Evolutionary conservation across 2,888 invertebrate genomes (phyloP).

Genomic region (Cephus nigrinus): DNA sequence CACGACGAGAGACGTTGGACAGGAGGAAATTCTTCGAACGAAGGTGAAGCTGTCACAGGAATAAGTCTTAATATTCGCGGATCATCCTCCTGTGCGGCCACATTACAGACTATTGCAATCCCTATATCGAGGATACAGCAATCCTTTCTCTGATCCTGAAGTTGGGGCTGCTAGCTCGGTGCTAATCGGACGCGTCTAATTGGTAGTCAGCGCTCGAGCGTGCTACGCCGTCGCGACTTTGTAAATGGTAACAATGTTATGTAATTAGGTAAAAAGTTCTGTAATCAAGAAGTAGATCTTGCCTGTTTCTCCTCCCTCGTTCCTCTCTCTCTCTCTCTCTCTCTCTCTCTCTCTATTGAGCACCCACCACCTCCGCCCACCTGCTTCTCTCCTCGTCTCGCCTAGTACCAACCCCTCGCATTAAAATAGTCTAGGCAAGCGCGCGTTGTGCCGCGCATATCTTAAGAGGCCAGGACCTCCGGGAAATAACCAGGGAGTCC

Average conservation of each 20-base stretch:
- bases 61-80: no score
- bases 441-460: slow-evolving; percentile 59
- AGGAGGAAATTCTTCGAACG: no score
- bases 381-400: slow-evolving; percentile 16
- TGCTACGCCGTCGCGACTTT: slow-evolving; percentile 52
- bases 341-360: not conserved
- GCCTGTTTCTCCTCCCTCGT: slow-evolving; percentile 42
- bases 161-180: slow-evolving; percentile 22
- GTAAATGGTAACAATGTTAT: slow-evolving; percentile 65
- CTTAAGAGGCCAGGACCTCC: slow-evolving; percentile 52
- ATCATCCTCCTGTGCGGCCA: no score
- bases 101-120: no score
- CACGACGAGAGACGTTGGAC: no score
- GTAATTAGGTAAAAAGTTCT: slow-evolving; percentile 66
- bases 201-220: slow-evolving; percentile 49
- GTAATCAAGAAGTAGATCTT: slow-evolving; percentile 66
- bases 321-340: slow-evolving; percentile 17
- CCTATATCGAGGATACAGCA: no score
- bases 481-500: not conserved
- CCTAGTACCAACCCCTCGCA: slow-evolving; percentile 45
- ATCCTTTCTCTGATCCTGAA: no score
- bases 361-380: slow-evolving; percentile 10
- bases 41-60: no score
- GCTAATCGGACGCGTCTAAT: slow-evolving; percentile 55
- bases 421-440: slow-evolving; percentile 61